Evolutionary conservation across 2,888 invertebrate genomes (phyloP), one percentile per base, ranked within the genome.

Genomic region (Rutpela maculata): DNA sequence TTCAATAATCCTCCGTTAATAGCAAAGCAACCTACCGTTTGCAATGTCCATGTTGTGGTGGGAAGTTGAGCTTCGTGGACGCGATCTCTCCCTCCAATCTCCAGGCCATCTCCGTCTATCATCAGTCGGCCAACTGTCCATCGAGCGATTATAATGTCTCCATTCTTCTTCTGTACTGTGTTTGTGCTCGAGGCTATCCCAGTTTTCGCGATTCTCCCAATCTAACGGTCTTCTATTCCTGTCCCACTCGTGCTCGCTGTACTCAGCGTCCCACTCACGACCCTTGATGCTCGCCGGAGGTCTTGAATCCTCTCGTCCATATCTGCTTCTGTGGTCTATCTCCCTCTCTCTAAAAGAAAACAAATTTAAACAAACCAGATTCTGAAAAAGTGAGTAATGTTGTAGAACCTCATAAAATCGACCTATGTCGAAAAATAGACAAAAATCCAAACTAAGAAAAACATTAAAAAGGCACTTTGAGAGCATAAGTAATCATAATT

Each of bases 141-240:
- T 82, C 0, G 87, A 85, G 15, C 89, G 77, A 63, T 86, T 85
- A 74, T 86, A 86, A 82, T 88, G 88, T 18, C 88, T 82, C 90
- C 90, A 90, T 74, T 90, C 89, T 60, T 90, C 90, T 75, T 90
- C 89, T 5, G 84, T 80, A 17, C 83, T 71, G 78, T 86, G 86
- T 71, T 88, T 88, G 74, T 87, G 88, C 31, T 89, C 89, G 22
- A 88, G 78, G 60, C 80, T 85, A 67, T 89, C 89, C 88, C 90
- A 90, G 77, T 86, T 87, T 63, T 88, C 88, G 59, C 87, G 83
- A 60, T 79, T 85, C 63, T 89, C 92, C 93, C 93, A 92, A 18
- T 93, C 92, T 69, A 88, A 75, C 56, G 91, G 91, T 83, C 92
- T 91, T 55, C 92, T 91, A 78, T 89, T 91, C 78, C 90, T 90